A percentile compares a stretch with the other conserved stretches of the same genome.
Conservation (phyloP, 2,888 invertebrate genomes). For the Stenichneumon culpator region DNA sequence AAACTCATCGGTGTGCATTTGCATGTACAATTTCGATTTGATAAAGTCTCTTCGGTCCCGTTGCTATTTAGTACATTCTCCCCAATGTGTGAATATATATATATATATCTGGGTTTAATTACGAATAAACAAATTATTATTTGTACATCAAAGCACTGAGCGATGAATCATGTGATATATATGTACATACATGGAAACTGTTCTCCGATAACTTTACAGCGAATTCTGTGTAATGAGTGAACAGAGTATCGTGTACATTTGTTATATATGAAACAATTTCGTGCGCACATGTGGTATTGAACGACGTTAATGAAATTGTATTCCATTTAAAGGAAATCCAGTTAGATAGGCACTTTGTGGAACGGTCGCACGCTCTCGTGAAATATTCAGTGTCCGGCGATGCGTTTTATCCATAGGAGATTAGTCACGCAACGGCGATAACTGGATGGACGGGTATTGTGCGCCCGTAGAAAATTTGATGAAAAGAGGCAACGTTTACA, state of each 20-base stretch:
- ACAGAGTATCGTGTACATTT: neutral
- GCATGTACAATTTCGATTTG: no score
- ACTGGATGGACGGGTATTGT: conserved; percentile 8
- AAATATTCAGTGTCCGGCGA: conserved; percentile 14
- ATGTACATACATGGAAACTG: neutral
- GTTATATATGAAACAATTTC: neutral
- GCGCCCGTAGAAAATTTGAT: conserved; percentile 13
- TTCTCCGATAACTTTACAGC: neutral
- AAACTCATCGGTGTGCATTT: conserved; percentile 1
- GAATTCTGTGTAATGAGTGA: neutral
- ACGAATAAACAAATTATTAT: conserved; percentile 11
- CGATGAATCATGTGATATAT: neutral
- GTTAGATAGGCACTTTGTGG: conserved; percentile 1
- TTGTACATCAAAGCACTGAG: neutral
- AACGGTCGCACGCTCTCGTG: conserved; percentile 8
- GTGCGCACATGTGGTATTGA: neutral
- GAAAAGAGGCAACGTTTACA: conserved; percentile 21
- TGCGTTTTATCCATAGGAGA: conserved; percentile 20
- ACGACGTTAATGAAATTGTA: conserved; percentile 8
- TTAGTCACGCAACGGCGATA: conserved; percentile 2
- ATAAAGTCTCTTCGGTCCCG: no score
- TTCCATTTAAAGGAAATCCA: conserved; percentile 1
- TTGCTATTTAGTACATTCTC: no score
- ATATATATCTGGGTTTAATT: neutral
- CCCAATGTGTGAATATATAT: no score